phyloP scores from a whole-genome alignment of 2,113 vertebrate species.

The Eleginops maclovinus region DNA sequence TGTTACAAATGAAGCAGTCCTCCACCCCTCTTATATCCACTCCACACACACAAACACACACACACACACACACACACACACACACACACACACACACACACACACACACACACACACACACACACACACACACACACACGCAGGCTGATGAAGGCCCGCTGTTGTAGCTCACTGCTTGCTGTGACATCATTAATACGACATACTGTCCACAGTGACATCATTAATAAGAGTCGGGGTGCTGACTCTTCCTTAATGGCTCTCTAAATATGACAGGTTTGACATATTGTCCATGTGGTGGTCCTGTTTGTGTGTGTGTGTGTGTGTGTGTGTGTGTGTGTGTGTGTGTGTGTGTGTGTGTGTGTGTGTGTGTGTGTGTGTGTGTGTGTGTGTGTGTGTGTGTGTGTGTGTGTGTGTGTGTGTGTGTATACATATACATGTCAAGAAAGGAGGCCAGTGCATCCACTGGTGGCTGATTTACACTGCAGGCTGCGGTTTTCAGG shows the following conservation, averaged over 20 bases:
- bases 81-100: conserved; percentile 23
- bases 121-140: conserved; percentile 32
- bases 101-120: conserved; percentile 9
- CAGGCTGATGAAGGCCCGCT: conserved; percentile 48
- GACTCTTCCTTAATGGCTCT: conserved; percentile 70
- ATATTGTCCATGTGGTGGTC: conserved; percentile 51
- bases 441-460: conserved; percentile 37
- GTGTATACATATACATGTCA: not conserved
- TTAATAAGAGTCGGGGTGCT: conserved; percentile 73
- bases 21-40: conserved; percentile 60
- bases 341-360: conserved; percentile 26
- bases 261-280: conserved; percentile 76
- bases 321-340: conserved; percentile 33
- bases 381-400: conserved; percentile 28
- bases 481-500: conserved; percentile 56
- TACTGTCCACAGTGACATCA: conserved; percentile 76
- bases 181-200: conserved; percentile 80
- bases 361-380: conserved; percentile 26
- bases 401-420: conserved; percentile 13
- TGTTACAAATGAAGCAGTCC: conserved; percentile 70
- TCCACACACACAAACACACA: conserved; percentile 6
- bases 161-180: conserved; percentile 62
- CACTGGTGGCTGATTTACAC: conserved; percentile 62
- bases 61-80: conserved; percentile 18
- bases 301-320: conserved; percentile 25